Evolutionary conservation across 2,113 vertebrate genomes (phyloP).

Genomic region (Hystrix brachyura): DNA sequence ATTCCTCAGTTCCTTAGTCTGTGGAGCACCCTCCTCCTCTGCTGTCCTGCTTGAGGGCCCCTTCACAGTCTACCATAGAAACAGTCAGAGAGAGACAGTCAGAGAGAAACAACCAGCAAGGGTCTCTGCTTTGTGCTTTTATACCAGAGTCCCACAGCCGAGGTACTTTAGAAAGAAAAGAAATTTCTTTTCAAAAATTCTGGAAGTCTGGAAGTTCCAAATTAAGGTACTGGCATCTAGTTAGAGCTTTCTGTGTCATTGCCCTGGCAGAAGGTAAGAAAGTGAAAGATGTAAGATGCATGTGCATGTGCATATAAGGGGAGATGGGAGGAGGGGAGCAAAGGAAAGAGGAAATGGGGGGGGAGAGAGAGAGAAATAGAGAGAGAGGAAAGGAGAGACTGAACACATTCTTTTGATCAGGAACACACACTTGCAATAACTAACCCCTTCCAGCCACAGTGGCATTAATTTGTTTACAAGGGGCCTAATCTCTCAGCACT

Average conservation of each 20-base stretch:
- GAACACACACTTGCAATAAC: not conserved
- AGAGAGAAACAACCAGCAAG: not conserved
- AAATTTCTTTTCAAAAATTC: not conserved
- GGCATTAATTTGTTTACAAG: not conserved
- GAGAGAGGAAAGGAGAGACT: not conserved
- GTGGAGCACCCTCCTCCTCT: rapidly evolving
- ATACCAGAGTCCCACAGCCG: not conserved
- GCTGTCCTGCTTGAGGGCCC: not conserved
- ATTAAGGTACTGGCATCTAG: not conserved
- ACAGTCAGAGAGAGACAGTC: not conserved
- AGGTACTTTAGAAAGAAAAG: not conserved
- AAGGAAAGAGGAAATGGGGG: not conserved
- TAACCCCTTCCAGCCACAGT: not conserved
- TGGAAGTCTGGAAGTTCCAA: not conserved
- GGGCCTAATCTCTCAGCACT: not conserved
- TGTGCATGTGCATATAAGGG: rapidly evolving
- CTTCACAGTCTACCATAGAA: not conserved
- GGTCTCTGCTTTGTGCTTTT: not conserved
- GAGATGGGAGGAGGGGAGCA: too few relatives aligned
- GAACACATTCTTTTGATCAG: not conserved
- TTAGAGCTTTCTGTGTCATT: not conserved
- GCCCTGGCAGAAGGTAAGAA: not conserved
- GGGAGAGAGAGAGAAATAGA: too few relatives aligned
- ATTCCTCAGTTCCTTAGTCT: slow-evolving; percentile 2
- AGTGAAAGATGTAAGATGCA: not conserved